Conservation (phyloP, 2,888 invertebrate genomes). For the Baccha elongata region DNA sequence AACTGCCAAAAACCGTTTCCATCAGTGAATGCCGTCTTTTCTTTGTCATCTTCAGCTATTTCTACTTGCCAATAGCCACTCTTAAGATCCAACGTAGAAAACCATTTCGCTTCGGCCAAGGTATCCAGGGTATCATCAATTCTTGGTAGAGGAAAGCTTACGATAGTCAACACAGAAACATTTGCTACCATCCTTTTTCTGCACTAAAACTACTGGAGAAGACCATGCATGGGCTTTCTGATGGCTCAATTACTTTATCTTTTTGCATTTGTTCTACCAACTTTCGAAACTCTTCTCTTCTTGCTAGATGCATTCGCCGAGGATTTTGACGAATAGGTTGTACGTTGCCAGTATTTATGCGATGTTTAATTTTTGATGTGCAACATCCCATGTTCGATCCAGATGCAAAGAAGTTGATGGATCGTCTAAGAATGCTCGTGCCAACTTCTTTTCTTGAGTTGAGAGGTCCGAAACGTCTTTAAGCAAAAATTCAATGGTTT, state of each 20-base stretch:
- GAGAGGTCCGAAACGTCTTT: too few relatives aligned
- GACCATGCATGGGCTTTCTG: background rate
- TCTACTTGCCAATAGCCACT: too few relatives aligned
- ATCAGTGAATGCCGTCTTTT: background rate
- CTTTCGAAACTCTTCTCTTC: background rate
- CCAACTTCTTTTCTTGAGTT: too few relatives aligned
- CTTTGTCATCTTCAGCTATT: too few relatives aligned
- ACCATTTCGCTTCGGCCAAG: too few relatives aligned
- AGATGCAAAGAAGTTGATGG: too few relatives aligned
- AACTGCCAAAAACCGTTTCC: background rate
- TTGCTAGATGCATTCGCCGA: background rate
- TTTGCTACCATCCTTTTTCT: background rate
- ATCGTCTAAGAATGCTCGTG: background rate
- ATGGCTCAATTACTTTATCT: background rate
- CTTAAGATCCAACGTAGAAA: too few relatives aligned
- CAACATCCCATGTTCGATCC: too few relatives aligned
- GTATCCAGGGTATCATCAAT: too few relatives aligned
- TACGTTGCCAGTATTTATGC: too few relatives aligned
- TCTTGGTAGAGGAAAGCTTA: too few relatives aligned
- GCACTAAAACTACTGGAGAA: background rate
- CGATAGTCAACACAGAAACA: background rate
- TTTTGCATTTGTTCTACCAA: background rate
- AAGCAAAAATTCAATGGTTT: background rate
- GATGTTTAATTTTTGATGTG: too few relatives aligned
- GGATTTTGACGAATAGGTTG: background rate